Percentiles rank a stretch among this genome's conserved stretches.
Conservation (phyloP, 2,113 vertebrate genomes). For the Hymenochirus boettgeri region DNA sequence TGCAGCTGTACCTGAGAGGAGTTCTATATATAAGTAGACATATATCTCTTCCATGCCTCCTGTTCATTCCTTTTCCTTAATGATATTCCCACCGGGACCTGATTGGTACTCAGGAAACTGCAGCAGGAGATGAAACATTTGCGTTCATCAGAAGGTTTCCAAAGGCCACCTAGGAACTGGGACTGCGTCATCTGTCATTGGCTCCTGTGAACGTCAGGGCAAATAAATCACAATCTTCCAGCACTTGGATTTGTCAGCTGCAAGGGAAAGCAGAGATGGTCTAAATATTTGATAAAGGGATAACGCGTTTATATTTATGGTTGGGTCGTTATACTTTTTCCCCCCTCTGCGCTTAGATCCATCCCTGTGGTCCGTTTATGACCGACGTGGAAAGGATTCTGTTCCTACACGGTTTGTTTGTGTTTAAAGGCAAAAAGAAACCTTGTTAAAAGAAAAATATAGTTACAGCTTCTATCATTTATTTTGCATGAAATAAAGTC, state of each 20-base stretch:
- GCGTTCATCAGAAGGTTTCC: not conserved
- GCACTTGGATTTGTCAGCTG: slow-evolving; percentile 3
- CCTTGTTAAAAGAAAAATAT: too few species aligned
- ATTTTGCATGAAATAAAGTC: too few species aligned
- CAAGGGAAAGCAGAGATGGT: slow-evolving; percentile 9
- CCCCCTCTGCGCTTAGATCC: not conserved
- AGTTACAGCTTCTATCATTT: too few species aligned
- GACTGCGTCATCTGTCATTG: slow-evolving; percentile 9
- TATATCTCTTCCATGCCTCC: not conserved
- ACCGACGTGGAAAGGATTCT: too few species aligned
- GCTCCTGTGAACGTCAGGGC: not conserved
- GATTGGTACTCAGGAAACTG: not conserved
- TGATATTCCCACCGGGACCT: slow-evolving; percentile 2
- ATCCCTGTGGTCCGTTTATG: slow-evolving; percentile 5
- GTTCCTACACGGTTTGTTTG: too few species aligned
- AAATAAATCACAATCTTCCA: slow-evolving; percentile 2
- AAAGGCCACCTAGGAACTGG: slow-evolving; percentile 1
- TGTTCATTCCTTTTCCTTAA: not conserved
- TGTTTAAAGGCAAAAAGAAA: too few species aligned
- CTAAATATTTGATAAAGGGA: slow-evolving; percentile 30
- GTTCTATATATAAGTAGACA: not conserved
- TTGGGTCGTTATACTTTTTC: too few species aligned
- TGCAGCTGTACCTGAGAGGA: not conserved
- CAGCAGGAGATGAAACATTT: not conserved
- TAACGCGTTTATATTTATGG: slow-evolving; percentile 17